Percentiles rank a stretch among this genome's conserved stretches.
phyloP scores from a whole-genome alignment of 2,888 invertebrate genomes.

The Brassicogethes aeneus region DNA sequence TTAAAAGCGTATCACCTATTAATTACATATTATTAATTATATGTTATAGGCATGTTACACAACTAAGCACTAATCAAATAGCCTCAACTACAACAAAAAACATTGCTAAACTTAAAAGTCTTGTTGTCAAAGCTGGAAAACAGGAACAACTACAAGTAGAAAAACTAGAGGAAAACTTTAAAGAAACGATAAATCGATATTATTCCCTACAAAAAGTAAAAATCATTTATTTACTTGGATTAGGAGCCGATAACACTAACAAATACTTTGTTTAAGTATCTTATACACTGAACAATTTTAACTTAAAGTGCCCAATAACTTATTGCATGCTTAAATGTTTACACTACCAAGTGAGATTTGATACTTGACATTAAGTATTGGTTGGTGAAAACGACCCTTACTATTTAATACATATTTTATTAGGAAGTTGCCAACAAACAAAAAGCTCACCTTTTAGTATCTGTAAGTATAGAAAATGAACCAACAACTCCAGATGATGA shows the following conservation, averaged over 20 bases:
- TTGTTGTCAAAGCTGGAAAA: constrained; percentile 64
- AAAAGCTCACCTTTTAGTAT: constrained; percentile 49
- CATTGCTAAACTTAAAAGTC: constrained; percentile 59
- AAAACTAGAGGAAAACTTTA: constrained; percentile 73
- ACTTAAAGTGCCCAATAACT: too few species aligned
- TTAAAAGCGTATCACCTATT: constrained; percentile 6
- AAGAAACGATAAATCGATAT: constrained; percentile 60
- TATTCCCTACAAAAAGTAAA: constrained; percentile 70
- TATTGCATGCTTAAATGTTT: too few species aligned
- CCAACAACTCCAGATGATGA: constrained; percentile 28
- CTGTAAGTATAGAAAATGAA: constrained; percentile 33
- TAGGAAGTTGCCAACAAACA: constrained; percentile 60
- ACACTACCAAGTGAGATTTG: too few species aligned
- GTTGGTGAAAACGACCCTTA: too few species aligned
- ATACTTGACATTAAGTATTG: too few species aligned
- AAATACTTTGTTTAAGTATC: too few species aligned
- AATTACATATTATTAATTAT: constrained; percentile 2
- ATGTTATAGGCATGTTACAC: constrained; percentile 57
- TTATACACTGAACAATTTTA: too few species aligned
- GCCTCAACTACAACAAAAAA: constrained; percentile 66
- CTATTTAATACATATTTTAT: constrained; percentile 7
- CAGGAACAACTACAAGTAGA: constrained; percentile 78
- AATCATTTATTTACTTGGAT: background rate
- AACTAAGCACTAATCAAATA: constrained; percentile 64
- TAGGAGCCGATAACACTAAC: too few species aligned